Evolutionary conservation across 2,113 vertebrate species (phyloP), one percentile per base, ranked within the genome.

Genomic region (Monarcha castaneiventris): DNA sequence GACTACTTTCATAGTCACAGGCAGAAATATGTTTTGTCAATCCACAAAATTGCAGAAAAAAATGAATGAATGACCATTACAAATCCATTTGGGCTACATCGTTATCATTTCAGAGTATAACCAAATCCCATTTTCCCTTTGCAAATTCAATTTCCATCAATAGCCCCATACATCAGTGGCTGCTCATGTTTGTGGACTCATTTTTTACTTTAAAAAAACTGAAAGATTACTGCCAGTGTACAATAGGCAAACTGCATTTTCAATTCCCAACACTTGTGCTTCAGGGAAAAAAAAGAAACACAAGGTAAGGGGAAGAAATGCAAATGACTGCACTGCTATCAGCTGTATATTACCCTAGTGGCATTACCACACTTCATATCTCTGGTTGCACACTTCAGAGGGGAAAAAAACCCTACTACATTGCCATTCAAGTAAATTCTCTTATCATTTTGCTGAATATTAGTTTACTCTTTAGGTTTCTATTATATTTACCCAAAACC

Each of bases 71-170:
- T 97, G 97, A 98, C 98, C 98, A 98, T 98, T 98, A 98, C 97
- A 97, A 98, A 99, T 98, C 98, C 95, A 98, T 98, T 98, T 98
- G 97, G 97, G 94, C 95, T 91, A 97, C 98, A 98, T 98, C 98
- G 97, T 98, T 98, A 98, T 97, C 94, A 98, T 98, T 98, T 98
- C 98, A 97, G 97, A 97, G 97, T 97, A 97, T 96, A 98, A 98
- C 97, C 97, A 98, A 98, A 98, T 98, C 98, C 98, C 98, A 98
- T 99, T 98, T 98, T 98, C 98, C 97, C 98, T 98, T 97, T 96
- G 98, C 97, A 98, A 98, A 98, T 98, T 98, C 98, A 96, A 96
- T 98, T 98, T 97, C 96, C 98, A 98, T 98, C 98, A 98, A 98
- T 97, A 96, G 97, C 87, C 88, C 96, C 93, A 97, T 98, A 97